Percentiles rank a stretch among this genome's conserved stretches.
Conservation (phyloP, 2,888 invertebrate genomes). For the Dorcus hopei region DNA sequence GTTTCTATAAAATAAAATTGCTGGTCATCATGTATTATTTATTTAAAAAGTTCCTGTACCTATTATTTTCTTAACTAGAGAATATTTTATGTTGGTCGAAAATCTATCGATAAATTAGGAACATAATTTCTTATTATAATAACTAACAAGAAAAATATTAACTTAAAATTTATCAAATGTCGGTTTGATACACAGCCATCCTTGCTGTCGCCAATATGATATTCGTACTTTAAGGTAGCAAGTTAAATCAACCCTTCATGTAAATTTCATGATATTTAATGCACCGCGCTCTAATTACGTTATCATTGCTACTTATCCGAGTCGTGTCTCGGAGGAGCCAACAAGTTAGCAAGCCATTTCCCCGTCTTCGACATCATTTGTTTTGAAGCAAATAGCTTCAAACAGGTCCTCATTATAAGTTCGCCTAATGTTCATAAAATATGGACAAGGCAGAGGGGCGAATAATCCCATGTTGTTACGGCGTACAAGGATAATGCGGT, state of each 20-base stretch:
- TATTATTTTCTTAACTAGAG: too few species aligned
- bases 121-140: too few species aligned
- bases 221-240: constrained; percentile 11
- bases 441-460: constrained; percentile 39
- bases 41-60: too few species aligned
- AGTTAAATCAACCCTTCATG: constrained; percentile 40
- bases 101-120: too few species aligned
- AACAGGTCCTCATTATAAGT: constrained; percentile 52
- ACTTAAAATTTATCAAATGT: too few species aligned
- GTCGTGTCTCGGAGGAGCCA: constrained; percentile 38
- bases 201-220: background rate
- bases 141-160: too few species aligned
- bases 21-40: too few species aligned
- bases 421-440: constrained; percentile 52
- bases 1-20: too few species aligned
- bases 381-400: constrained; percentile 45
- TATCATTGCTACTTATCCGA: constrained; percentile 39
- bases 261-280: constrained; percentile 50
- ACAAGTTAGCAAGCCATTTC: constrained; percentile 45
- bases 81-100: too few species aligned
- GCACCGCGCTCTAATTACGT: constrained; percentile 48
- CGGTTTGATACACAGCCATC: too few species aligned
- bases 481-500: constrained; percentile 41
- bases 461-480: constrained; percentile 28
- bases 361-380: constrained; percentile 37